phyloP scores from a whole-genome alignment of 1,140 invertebrate species.

The Drosophila nebulosa region DNA sequence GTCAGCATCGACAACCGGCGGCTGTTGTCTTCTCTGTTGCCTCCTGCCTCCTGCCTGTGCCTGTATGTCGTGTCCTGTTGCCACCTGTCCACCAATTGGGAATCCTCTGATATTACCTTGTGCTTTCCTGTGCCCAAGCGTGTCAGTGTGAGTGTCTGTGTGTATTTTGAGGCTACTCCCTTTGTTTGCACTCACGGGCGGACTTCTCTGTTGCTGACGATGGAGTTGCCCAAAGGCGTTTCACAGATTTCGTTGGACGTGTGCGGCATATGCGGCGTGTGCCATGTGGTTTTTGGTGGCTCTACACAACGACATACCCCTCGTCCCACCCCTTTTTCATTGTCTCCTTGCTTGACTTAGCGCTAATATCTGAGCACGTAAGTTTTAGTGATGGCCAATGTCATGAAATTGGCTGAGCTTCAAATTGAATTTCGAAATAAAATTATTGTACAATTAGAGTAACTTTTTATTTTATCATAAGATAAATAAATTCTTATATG shows the following conservation, averaged over 20 bases:
- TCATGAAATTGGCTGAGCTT: background rate
- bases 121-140: slow-evolving; percentile 6
- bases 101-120: background rate
- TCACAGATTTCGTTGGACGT: slow-evolving; percentile 54
- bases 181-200: slow-evolving; percentile 58
- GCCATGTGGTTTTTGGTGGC: slow-evolving; percentile 70
- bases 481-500: no score
- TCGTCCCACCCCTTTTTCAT: no score
- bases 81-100: slow-evolving; percentile 37
- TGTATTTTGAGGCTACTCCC: slow-evolving; percentile 39
- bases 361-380: slow-evolving; percentile 62
- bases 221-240: slow-evolving; percentile 41
- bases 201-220: slow-evolving; percentile 12
- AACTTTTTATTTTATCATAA: background rate
- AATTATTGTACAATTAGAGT: background rate
- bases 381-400: background rate
- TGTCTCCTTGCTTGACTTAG: slow-evolving; percentile 48
- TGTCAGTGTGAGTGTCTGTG: background rate
- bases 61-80: slow-evolving; percentile 35
- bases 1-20: slow-evolving; percentile 57
- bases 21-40: slow-evolving; percentile 48
- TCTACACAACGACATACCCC: slow-evolving; percentile 42
- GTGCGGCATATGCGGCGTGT: slow-evolving; percentile 13
- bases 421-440: background rate
- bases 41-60: background rate